Conservation (phyloP, 1,140 invertebrate genomes). For the Armadillidium nasatum region DNA sequence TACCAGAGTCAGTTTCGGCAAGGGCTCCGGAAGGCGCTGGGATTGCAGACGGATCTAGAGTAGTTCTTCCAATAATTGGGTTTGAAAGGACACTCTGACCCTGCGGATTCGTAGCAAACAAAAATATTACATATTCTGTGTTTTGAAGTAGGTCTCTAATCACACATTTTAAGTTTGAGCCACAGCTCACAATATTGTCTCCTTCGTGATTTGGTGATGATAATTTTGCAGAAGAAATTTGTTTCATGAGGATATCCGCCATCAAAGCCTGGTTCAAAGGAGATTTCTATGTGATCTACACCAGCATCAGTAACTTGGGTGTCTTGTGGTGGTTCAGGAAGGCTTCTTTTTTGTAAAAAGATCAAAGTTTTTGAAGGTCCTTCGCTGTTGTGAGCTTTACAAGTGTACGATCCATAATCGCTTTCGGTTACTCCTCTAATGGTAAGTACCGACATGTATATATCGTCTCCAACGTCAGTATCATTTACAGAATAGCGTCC, state of each 20-base stretch:
- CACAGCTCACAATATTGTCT: conserved; percentile 77
- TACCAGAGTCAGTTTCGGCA: conserved; percentile 58
- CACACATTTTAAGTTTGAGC: conserved; percentile 77
- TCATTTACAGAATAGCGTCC: conserved; percentile 69
- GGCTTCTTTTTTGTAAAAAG: conserved; percentile 71
- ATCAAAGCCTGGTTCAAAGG: conserved; percentile 83
- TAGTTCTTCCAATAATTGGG: conserved; percentile 60
- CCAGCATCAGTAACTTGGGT: conserved; percentile 45
- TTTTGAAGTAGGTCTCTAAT: conserved; percentile 76
- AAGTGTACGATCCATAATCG: conserved; percentile 87
- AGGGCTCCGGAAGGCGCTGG: neutral
- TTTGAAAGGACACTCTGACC: conserved; percentile 78
- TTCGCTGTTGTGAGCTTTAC: conserved; percentile 70
- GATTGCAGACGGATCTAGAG: conserved; percentile 49
- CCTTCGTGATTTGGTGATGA: conserved; percentile 51
- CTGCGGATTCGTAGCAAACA: conserved; percentile 78
- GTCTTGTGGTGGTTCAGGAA: conserved; percentile 71
- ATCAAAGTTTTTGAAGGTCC: conserved; percentile 69
- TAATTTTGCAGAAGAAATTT: conserved; percentile 67
- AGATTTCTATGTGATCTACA: conserved; percentile 68
- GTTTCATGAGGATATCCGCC: conserved; percentile 72
- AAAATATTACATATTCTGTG: conserved; percentile 53
- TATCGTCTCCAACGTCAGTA: conserved; percentile 72
- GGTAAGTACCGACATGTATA: conserved; percentile 72
- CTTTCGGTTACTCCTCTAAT: conserved; percentile 66